Evolutionary conservation across 2,797 vertebrate genomes (phyloP), one percentile per base, ranked within the genome.

Genomic region (Fratercula arctica): DNA sequence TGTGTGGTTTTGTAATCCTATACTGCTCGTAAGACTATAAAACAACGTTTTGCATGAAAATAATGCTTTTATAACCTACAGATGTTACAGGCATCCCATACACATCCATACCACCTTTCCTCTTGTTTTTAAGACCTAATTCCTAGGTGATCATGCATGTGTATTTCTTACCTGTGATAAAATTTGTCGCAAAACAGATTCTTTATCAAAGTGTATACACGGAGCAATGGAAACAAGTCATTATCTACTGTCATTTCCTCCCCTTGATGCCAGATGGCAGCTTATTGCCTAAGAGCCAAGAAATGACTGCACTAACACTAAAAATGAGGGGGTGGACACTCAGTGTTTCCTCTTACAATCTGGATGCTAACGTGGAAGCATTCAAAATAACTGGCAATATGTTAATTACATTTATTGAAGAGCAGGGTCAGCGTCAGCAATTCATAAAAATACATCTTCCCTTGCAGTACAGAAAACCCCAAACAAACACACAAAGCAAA

Each of bases 131-230:
- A 54, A 57, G 26, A 31, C 23, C 76, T 51, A 45, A 56, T 54
- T 41, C 73, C 23, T 23, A 61, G 14, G 8, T 25, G 6, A 61
- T 59, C 8, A 20, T 5, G 9, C 33, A 53, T 0, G 0, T 11
- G 1, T 35, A 16, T 33, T 51, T 67, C 43, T 60, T 25, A 83
- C 35, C 46, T 37, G 63, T 33, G 41, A 41, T 33, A 35, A 17
- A 70, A 45, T 29, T 37, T 37, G 18, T 41, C 3, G 0, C 33
- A 51, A 33, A 56, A 4, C 8, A 51, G 33, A 46, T 68, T 85
- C 50, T 72, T 37, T n/a, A 26, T n/a, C 64, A 13, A 67, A 94
- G 20, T 0, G 6, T 19, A 24, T 19, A 14, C 10, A 14, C 1
- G 8, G 43, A 87, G 39, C 57, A 83, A 46, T 4, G 15, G 51